Conservation (phyloP, 2,113 vertebrate species). For the Protobothrops flavoviridis region DNA sequence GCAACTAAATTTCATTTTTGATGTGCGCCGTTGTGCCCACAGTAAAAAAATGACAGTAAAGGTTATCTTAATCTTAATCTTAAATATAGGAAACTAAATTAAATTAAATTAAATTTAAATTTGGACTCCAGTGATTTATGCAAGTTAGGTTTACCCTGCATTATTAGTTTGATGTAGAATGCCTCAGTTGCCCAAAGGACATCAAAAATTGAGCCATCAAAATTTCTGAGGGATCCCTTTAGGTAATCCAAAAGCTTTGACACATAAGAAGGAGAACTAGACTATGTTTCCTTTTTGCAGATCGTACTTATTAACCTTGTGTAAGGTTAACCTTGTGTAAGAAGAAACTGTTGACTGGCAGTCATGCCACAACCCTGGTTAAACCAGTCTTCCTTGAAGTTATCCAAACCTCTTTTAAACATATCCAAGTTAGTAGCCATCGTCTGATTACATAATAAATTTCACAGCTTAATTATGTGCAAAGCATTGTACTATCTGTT, state of each 20-base stretch:
- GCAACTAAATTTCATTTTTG: too few relatives aligned
- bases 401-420: neutral
- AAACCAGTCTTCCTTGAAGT: neutral
- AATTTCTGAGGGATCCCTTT: neutral
- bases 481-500: neutral
- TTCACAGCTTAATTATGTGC: neutral
- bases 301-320: too few relatives aligned
- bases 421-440: neutral
- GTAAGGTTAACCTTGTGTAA: neutral
- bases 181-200: neutral
- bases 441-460: neutral
- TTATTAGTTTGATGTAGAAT: neutral
- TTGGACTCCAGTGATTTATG: neutral
- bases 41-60: too few relatives aligned
- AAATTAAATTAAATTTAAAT: neutral
- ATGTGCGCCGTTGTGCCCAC: too few relatives aligned
- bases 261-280: neutral
- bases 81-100: neutral
- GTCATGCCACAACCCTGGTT: neutral
- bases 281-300: neutral
- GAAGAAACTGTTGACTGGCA: neutral
- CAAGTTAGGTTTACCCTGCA: neutral
- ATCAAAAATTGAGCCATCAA: too few relatives aligned
- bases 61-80: too few relatives aligned
- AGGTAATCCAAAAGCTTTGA: neutral